Conservation (phyloP, 2,888 invertebrate species). For the Agonopterix heracliana region DNA sequence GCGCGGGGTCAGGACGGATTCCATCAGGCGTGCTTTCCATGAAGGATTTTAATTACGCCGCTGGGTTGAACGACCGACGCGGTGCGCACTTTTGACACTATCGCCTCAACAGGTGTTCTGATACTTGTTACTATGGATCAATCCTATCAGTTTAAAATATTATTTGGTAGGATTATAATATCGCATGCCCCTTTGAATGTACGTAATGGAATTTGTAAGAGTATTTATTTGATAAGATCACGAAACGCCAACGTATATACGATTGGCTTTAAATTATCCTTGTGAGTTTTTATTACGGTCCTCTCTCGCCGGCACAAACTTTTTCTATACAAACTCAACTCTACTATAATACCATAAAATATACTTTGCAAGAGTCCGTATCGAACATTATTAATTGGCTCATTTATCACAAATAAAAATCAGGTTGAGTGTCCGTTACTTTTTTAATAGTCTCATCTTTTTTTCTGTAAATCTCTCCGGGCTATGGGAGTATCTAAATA, state of each 20-base stretch:
- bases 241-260: background rate
- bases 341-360: background rate
- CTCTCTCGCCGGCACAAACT: background rate
- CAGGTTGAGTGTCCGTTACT: conserved; percentile 9
- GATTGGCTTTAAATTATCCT: background rate
- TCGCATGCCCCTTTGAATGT: no score
- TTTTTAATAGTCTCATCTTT: background rate
- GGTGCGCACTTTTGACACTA: conserved; percentile 48
- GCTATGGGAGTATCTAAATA: conserved; percentile 4
- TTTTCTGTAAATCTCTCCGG: conserved; percentile 1
- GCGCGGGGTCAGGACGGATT: conserved; percentile 67
- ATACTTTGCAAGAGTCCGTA: background rate
- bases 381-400: conserved; percentile 10
- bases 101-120: conserved; percentile 42
- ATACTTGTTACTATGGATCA: conserved; percentile 23
- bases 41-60: conserved; percentile 74
- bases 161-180: no score
- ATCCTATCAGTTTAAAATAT: background rate
- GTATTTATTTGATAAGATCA: background rate
- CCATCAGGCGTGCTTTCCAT: conserved; percentile 70
- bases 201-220: no score
- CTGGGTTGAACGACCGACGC: conserved; percentile 55
- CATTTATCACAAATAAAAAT: conserved; percentile 11
- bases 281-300: conserved; percentile 1
- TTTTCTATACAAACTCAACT: background rate